Base-by-base conservation (phyloP, 2,113 vertebrate genomes). In the Macheiramphus alcinus region DNA sequence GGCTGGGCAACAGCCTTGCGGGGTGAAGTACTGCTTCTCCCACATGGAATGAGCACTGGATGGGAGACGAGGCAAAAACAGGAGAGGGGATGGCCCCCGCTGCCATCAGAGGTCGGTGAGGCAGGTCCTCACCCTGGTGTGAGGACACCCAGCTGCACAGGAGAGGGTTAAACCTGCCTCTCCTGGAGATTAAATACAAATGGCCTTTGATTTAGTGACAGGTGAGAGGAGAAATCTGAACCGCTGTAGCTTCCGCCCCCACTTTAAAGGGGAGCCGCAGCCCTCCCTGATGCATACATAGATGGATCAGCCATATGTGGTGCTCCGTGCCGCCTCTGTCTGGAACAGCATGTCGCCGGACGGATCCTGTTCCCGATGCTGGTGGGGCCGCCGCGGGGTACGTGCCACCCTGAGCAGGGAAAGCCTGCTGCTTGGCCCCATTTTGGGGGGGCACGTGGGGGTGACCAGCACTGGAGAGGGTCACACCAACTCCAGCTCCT, bases 201-300 rank as follows among this genome's bases (percentile, higher is more conserved):
- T 19, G 80, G 55, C 91, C 89, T 95, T 92, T 94, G 91, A 21
- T 84, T 86, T 70, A 86, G 86, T 38, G n/a, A 42, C 94, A 96
- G 96, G 95, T 96, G 96, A 96, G 91, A 94, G 86, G 63, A 50
- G 96, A 96, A 97, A 96, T 6, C 97, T 59, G 92, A 96, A 2
- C 72, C 48, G 3, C 48, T 26, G 1, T 0, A 15, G 65, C 80
- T 71, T 13, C 76, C 29, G 2, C 42, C 86, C 56, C n/a, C 58
- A 6, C 58, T 34, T 13, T 3, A 9, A 10, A 34, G 62, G 75
- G 52, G 74, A 52, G 71, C 83, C 3, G 7, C 74, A 34, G 89
- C 80, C 62, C 86, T 79, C 48, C 56, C 42, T 12, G 81, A 38
- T 97, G 88, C 94, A 93, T 67, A 86, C 92, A 93, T 67, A 86